Evolutionary conservation across 2,888 invertebrate genomes (phyloP).

Genomic region (Pegoplata infirma): DNA sequence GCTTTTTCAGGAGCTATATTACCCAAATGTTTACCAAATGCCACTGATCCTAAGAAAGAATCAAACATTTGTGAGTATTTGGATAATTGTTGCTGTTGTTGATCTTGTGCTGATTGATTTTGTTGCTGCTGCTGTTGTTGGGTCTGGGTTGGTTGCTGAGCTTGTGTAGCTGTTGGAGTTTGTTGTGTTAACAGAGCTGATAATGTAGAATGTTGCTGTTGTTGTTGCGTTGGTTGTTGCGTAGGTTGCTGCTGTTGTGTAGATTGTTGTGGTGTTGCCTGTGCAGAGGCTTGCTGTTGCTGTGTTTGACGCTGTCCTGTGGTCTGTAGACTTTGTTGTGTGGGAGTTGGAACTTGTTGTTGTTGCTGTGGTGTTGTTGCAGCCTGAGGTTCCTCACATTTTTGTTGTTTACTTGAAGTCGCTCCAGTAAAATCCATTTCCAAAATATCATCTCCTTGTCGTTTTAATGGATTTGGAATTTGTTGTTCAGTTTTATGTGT

Average conservation of each 20-base stretch:
- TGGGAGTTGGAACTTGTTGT: conserved; percentile 40
- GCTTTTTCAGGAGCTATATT: conserved; percentile 76
- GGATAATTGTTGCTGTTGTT: conserved; percentile 67
- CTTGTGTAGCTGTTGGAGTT: conserved; percentile 23
- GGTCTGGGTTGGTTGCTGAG: conserved; percentile 57
- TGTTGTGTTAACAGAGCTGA: conserved; percentile 46
- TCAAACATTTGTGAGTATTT: conserved; percentile 77
- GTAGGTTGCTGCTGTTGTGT: conserved; percentile 48
- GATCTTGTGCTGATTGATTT: conserved; percentile 62
- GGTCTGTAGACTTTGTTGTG: not conserved
- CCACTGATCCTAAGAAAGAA: conserved; percentile 75
- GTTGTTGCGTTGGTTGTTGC: conserved; percentile 56
- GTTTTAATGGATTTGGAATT: conserved; percentile 69
- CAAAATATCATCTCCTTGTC: conserved; percentile 69
- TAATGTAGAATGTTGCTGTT: conserved; percentile 35
- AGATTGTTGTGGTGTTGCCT: conserved; percentile 68
- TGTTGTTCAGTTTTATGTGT: conserved; percentile 62
- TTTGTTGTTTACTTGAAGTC: conserved; percentile 68
- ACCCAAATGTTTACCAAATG: conserved; percentile 74
- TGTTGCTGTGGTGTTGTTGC: conserved; percentile 37
- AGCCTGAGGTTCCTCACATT: conserved; percentile 66
- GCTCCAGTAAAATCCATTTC: conserved; percentile 71
- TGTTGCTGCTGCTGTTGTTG: conserved; percentile 59
- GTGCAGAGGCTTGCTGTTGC: conserved; percentile 44
- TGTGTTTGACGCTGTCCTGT: conserved; percentile 30